A percentile compares a stretch with the other conserved stretches of the same genome.
Evolutionary conservation across 2,888 invertebrate species (phyloP).

Genomic region (Platypus cylindrus): DNA sequence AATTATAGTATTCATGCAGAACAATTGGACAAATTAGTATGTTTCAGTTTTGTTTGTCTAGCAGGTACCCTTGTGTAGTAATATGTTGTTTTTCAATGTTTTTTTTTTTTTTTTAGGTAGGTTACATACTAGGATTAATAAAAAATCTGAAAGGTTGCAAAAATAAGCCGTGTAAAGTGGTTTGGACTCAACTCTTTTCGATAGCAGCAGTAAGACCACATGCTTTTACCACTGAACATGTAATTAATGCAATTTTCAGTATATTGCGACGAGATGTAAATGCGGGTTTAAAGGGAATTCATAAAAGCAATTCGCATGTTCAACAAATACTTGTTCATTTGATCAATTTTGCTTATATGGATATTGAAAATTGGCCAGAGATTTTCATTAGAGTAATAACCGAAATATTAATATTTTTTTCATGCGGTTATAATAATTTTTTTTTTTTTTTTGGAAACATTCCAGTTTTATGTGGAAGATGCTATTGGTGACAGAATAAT

Average conservation of each 20-base stretch:
- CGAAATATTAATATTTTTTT: constrained; percentile 5
- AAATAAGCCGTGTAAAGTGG: constrained; percentile 69
- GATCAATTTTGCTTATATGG: constrained; percentile 66
- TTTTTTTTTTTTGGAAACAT: constrained; percentile 9
- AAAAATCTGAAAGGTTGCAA: constrained; percentile 64
- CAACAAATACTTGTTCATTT: constrained; percentile 77
- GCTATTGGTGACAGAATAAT: constrained; percentile 85
- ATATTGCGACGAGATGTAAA: constrained; percentile 62
- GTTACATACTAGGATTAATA: constrained; percentile 78
- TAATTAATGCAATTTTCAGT: constrained; percentile 68
- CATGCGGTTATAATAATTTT: neutral
- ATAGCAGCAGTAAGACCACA: constrained; percentile 67
- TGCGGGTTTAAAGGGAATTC: constrained; percentile 53
- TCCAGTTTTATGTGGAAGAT: constrained; percentile 83
- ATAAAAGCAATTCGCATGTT: constrained; percentile 64
- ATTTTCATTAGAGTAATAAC: constrained; percentile 70
- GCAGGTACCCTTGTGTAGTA: no score
- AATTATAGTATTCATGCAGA: constrained; percentile 63
- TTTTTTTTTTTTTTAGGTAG: constrained; percentile 39
- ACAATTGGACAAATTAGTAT: constrained; percentile 66
- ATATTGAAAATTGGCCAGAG: constrained; percentile 84
- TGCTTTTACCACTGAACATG: constrained; percentile 61
- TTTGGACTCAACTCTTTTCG: constrained; percentile 67
- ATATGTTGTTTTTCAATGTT: constrained; percentile 9
- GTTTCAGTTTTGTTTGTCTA: no score